These are phyloP conservation scores for Hyperoplus immaculatus DNA, from an alignment of 2,797 vertebrate genomes.

Conservation along the genomic window DNA sequence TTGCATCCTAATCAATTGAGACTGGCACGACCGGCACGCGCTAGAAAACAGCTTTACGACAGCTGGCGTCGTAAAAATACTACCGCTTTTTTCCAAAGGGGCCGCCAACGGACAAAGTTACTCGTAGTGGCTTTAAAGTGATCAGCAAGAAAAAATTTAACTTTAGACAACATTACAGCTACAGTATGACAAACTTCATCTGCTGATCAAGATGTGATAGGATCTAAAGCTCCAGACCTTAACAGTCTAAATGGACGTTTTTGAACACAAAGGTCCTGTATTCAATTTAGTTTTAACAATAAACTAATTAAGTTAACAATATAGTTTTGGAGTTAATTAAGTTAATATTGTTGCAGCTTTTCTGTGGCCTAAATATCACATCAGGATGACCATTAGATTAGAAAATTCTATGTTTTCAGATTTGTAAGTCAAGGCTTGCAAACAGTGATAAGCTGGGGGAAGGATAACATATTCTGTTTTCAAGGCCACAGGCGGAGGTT, in stretches of 20 bases:
- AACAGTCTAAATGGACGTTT: too few relatives aligned
- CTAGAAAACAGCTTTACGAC: too few relatives aligned
- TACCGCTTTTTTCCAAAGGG: too few relatives aligned
- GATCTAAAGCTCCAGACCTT: neutral
- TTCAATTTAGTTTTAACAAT: neutral
- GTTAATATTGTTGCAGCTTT: neutral
- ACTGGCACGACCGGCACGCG: too few relatives aligned
- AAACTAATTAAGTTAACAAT: too few relatives aligned
- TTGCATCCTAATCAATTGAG: too few relatives aligned
- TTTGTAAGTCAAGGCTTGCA: too few relatives aligned
- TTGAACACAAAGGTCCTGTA: too few relatives aligned
- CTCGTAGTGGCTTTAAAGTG: too few relatives aligned
- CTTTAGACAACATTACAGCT: neutral
- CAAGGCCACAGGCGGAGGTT: conserved; percentile 2
- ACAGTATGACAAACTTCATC: neutral
- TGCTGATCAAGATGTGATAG: conserved; percentile 9
- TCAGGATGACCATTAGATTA: neutral
- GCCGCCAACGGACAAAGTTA: too few relatives aligned
- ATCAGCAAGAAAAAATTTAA: too few relatives aligned
- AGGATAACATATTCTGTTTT: conserved; percentile 26
- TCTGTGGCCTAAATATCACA: neutral
- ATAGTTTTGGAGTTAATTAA: neutral
- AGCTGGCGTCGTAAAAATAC: too few relatives aligned
- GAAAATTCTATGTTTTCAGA: neutral
- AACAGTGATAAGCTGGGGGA: conserved; percentile 20